These are phyloP conservation scores for Physocephala rufipes DNA, from an alignment of 2,888 invertebrate genomes.

Conservation along the genomic window DNA sequence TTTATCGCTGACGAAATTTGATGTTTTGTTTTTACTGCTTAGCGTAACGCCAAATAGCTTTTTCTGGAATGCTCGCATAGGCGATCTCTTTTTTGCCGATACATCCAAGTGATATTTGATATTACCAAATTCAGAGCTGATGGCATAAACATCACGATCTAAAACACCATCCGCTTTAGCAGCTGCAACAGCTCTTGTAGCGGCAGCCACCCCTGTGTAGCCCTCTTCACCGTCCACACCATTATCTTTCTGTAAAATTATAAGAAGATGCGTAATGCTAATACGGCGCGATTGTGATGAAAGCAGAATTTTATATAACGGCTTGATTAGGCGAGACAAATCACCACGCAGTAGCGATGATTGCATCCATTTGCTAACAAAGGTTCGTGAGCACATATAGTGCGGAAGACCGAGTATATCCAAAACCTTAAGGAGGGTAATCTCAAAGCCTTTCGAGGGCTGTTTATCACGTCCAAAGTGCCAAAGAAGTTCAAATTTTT, in stretches of 20 bases:
- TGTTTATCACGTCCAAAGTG: slow-evolving; percentile 77
- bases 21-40: slow-evolving; percentile 64
- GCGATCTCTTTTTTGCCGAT: slow-evolving; percentile 62
- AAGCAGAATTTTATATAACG: slow-evolving; percentile 78
- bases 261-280: slow-evolving; percentile 78
- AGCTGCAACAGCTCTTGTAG: slow-evolving; percentile 50
- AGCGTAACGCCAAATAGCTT: slow-evolving; percentile 65
- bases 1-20: slow-evolving; percentile 64
- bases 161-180: slow-evolving; percentile 53
- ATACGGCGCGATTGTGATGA: slow-evolving; percentile 83
- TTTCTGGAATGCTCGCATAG: slow-evolving; percentile 63
- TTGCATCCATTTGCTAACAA: slow-evolving; percentile 80
- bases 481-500: slow-evolving; percentile 71
- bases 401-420: slow-evolving; percentile 62
- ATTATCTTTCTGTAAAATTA: slow-evolving; percentile 66
- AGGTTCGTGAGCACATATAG: slow-evolving; percentile 64
- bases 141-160: slow-evolving; percentile 77
- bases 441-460: slow-evolving; percentile 66
- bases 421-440: slow-evolving; percentile 76
- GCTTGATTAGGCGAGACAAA: slow-evolving; percentile 79
- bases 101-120: slow-evolving; percentile 68
- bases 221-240: slow-evolving; percentile 57
- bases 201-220: slow-evolving; percentile 25
- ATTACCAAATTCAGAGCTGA: slow-evolving; percentile 83
- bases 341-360: slow-evolving; percentile 80